Base-by-base conservation (phyloP, 2,888 invertebrate genomes). In the Xestia rhomboidea region DNA sequence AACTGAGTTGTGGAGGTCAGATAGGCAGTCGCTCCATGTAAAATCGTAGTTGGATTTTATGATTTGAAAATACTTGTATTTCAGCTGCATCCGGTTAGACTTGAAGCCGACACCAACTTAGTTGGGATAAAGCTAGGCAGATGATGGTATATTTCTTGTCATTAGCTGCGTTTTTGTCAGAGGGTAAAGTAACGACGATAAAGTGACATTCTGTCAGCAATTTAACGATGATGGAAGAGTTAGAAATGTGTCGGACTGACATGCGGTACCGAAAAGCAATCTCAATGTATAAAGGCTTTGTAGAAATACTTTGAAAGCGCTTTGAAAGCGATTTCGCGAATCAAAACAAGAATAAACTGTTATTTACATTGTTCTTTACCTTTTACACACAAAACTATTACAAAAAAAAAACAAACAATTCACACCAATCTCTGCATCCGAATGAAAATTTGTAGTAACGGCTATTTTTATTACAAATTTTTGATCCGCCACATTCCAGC, bases 361-460 rank as follows among this genome's bases (percentile, higher is more conserved):
- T n/a, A 11, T 15, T 34, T 7, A 11, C 21, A 27, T n/a, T 67
- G 0, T 2, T 71, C 8, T 18, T 13, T 44, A 44, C 21, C 46
- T 27, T 27, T 34, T 44, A n/a, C 21, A 34, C 15, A 27, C 2
- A 51, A 76, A 44, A 62, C 8, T 0, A 41, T 44, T 6, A n/a
- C 6, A 34, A 41, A 46, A 46, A 41, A 46, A 46, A 38, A 64
- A 18, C 21, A 54, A 41, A 63, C 41, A 46, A 72, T 72, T 64
- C 34, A 46, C 44, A 24, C 34, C 69, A 76, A 73, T 70, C 54
- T 24, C 49, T 41, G 57, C 21, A 67, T 68, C 30, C 27, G 49
- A 57, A 76, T 27, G 49, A 76, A 87, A 76, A 78, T 34, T 63
- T 68, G 71, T 63, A 57, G 72, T 63, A 57, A 49, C 87, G 44